Base-by-base conservation (phyloP, 2,797 vertebrate species). In the Diceros bicornis region DNA sequence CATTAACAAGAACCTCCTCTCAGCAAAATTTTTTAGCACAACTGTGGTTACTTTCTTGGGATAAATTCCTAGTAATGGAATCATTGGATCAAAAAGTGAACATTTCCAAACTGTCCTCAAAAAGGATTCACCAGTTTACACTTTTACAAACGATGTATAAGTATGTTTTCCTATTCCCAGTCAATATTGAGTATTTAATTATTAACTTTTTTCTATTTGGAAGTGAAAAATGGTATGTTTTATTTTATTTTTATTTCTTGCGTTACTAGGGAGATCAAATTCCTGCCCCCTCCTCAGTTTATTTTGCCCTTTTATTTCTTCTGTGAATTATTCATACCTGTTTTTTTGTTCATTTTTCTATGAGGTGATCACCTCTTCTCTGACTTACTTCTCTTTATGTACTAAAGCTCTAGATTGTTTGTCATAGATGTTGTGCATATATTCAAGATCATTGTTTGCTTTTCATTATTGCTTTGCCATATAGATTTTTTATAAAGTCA, bases 241-340 rank as follows among this genome's bases (percentile, higher is more conserved):
- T 78, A 75, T 89, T 88, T 59, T 18, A 34, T 66, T 94, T 95
- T 61, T 64, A n/a, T 91, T 64, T 59, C 37, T 91, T 85, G 21
- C 4, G n/a, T 94, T 84, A 20, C 3, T 72, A 41, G 13, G 34
- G 47, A 77, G 55, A 1, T 57, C 85, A 18, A 88, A 75, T 83
- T 77, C 32, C 13, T 11, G 81, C 7, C 8, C 4, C 14, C 37
- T 87, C 55, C 47, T 75, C 52, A n/a, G 9, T 59, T 85, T 57
- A 81, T 83, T 78, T 79, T 84, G 34, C 37, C 47, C 16, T 66
- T 61, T 86, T 82, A 62, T 78, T 79, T 69, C 61, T 72, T 92
- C 47, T 64, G 17, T 21, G 37, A 79, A 69, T 87, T 94, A 90
- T 59, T 61, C 62, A 72, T 64, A 41, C 29, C 27, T 86, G 12